Evolutionary conservation across 2,113 vertebrate species (phyloP).

Genomic region (Lethenteron reissneri): DNA sequence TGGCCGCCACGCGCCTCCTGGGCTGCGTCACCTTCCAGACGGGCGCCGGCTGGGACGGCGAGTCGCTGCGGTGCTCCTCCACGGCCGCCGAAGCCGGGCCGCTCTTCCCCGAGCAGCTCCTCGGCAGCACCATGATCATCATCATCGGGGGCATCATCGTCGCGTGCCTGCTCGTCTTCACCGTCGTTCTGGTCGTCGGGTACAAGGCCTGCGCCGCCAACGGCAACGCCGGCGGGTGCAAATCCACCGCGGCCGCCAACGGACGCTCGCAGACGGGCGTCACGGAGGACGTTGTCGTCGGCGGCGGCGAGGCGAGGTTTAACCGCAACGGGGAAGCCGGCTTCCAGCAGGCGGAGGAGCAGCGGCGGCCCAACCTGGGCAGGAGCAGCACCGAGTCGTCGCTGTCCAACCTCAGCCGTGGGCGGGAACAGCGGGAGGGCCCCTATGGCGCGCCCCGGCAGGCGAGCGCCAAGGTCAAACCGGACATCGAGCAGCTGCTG

Average conservation of each 20-base stretch:
- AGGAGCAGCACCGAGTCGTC: too few species aligned
- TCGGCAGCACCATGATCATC: slow-evolving; percentile 85
- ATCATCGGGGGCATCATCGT: slow-evolving; percentile 85
- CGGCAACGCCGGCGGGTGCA: slow-evolving; percentile 37
- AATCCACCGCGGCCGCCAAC: slow-evolving; percentile 18
- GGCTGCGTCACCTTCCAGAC: slow-evolving; percentile 66
- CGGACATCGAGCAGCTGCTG: too few species aligned
- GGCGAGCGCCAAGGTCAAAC: too few species aligned
- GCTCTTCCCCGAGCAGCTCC: slow-evolving; percentile 46
- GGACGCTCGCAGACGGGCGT: too few species aligned
- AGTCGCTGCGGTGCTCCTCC: slow-evolving; percentile 2
- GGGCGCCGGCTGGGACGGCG: slow-evolving; percentile 7
- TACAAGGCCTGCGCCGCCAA: slow-evolving; percentile 53
- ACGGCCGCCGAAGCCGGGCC: background rate
- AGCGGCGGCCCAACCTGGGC: too few species aligned
- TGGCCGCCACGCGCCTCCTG: slow-evolving; percentile 51
- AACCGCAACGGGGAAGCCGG: too few species aligned
- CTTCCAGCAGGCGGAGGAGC: too few species aligned
- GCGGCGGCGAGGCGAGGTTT: too few species aligned
- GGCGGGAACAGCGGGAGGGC: too few species aligned
- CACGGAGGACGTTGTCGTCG: too few species aligned
- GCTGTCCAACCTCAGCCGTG: too few species aligned
- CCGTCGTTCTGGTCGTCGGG: slow-evolving; percentile 78
- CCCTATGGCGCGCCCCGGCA: too few species aligned
- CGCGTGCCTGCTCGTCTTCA: slow-evolving; percentile 73